These are phyloP conservation scores for Diploscapter pachys DNA, from an alignment of 1,140 invertebrate genomes.

Conservation along the genomic window DNA sequence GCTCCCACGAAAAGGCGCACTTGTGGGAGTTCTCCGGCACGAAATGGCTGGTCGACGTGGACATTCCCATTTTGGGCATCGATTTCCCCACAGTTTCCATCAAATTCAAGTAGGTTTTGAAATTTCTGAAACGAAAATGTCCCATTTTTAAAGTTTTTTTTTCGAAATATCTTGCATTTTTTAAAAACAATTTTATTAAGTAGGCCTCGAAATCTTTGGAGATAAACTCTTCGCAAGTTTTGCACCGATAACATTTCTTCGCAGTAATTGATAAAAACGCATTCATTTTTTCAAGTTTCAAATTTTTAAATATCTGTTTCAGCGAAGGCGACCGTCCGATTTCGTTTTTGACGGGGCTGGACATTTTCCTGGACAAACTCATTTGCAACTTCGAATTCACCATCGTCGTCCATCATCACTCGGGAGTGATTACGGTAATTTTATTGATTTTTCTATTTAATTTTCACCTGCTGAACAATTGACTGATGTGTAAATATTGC, in stretches of 20 bases:
- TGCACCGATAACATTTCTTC: background rate
- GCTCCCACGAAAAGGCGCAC: background rate
- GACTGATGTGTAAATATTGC: too few species aligned
- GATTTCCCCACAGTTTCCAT: conserved; percentile 8
- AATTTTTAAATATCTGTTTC: background rate
- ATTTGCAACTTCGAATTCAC: conserved; percentile 4
- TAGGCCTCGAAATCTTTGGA: background rate
- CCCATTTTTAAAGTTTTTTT: background rate
- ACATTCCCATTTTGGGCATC: conserved; percentile 11
- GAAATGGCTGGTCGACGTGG: conserved; percentile 2
- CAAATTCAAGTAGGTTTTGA: background rate
- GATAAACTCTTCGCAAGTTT: background rate
- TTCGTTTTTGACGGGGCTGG: conserved; percentile 10
- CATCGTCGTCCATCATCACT: conserved; percentile 9
- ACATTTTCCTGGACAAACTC: conserved; percentile 11
- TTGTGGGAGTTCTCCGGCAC: conserved; percentile 12
- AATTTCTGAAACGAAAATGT: background rate
- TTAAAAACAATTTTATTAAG: background rate
- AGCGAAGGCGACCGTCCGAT: conserved; percentile 8
- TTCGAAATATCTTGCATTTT: too few species aligned
- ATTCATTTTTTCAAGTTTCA: background rate
- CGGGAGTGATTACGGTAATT: background rate
- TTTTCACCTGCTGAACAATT: too few species aligned
- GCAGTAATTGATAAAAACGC: background rate
- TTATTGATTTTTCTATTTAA: too few species aligned